These are phyloP conservation scores for Rhizoglyphus robini DNA, from an alignment of 1,140 invertebrate species.

Conservation along the genomic window DNA sequence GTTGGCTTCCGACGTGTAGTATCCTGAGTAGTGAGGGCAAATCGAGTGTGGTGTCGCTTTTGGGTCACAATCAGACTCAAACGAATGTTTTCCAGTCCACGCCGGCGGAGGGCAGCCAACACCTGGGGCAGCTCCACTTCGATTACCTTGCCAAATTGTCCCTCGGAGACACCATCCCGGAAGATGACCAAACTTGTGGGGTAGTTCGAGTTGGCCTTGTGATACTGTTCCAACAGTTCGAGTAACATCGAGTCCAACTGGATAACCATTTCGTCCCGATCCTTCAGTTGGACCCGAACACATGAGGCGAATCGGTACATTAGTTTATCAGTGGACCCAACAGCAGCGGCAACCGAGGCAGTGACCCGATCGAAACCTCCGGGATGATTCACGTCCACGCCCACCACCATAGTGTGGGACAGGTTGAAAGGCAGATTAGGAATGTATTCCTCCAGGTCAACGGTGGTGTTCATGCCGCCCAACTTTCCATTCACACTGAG, in stretches of 20 bases:
- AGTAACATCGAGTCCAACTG: constrained; percentile 6
- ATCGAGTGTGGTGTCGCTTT: too few relatives aligned
- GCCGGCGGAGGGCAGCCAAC: constrained; percentile 1
- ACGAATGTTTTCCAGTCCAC: background rate
- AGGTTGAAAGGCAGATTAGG: background rate
- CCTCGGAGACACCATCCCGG: constrained; percentile 53
- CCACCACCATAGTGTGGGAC: constrained; percentile 50
- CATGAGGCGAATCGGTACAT: background rate
- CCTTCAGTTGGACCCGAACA: constrained; percentile 15
- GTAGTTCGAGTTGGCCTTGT: constrained; percentile 39
- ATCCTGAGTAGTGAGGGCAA: constrained; percentile 2
- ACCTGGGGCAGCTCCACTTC: constrained; percentile 24
- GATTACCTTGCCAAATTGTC: constrained; percentile 40
- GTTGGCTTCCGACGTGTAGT: background rate
- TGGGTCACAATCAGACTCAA: background rate
- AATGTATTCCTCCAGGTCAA: constrained; percentile 30
- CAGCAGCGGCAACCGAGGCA: constrained; percentile 65
- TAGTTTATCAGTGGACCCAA: constrained; percentile 24
- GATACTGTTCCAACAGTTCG: constrained; percentile 38
- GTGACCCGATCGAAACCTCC: constrained; percentile 48
- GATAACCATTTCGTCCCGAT: constrained; percentile 11
- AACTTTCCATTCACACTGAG: constrained; percentile 71
- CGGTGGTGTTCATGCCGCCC: constrained; percentile 59
- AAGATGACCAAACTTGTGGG: constrained; percentile 73
- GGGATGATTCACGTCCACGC: constrained; percentile 77